Conservation (phyloP, 2,113 vertebrate genomes). For the Zosterops pallidus region DNA sequence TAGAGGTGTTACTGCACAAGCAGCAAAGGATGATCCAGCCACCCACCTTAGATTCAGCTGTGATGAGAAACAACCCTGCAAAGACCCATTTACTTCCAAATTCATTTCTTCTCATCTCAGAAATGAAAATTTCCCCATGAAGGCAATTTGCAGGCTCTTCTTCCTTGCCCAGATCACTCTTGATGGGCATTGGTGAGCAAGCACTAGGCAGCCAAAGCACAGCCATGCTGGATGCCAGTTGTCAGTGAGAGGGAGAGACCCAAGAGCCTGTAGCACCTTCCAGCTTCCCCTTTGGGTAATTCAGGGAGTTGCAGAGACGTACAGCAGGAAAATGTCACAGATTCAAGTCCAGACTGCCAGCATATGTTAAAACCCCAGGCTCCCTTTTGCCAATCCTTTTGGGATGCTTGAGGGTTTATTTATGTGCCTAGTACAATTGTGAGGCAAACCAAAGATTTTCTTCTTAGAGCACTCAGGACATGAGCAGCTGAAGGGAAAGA, state of each 20-base stretch:
- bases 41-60: neutral
- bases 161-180: neutral
- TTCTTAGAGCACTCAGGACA: neutral
- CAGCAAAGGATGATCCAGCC: neutral
- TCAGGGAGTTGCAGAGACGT: neutral
- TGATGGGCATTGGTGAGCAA: neutral
- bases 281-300: neutral
- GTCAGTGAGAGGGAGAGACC: neutral
- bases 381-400: neutral
- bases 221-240: neutral
- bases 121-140: neutral
- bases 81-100: neutral
- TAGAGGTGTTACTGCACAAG: neutral
- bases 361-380: neutral
- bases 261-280: neutral
- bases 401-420: neutral
- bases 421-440: neutral
- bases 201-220: neutral
- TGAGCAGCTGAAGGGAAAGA: neutral
- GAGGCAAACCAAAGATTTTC: neutral
- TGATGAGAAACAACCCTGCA: neutral
- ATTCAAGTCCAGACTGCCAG: neutral
- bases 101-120: neutral
- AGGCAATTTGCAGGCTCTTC: neutral
- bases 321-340: neutral